Base-by-base conservation (phyloP, 2,888 invertebrate species). In the Stenurella melanura region DNA sequence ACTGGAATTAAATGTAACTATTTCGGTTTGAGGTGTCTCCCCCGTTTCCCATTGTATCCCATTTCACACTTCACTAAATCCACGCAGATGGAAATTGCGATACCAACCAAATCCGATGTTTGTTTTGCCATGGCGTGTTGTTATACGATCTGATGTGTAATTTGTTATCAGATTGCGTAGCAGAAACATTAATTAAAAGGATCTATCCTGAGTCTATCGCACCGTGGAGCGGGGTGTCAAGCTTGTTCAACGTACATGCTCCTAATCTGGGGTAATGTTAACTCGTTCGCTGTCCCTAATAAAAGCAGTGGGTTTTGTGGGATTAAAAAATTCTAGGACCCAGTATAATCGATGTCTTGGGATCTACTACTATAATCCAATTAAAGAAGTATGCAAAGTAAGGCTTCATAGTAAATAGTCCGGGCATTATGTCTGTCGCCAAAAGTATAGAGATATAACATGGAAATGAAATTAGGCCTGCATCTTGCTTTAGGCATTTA, bases 51-150 rank as follows among this genome's bases (percentile, higher is more conserved):
- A 17, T 74, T 70, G 73, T 77, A 73, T 73, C 77, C 79, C 63
- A 78, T 80, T 80, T 80, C 78, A 78, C 80, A 77, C 80, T 42
- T 78, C 78, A 75, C 78, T 78, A 78, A 76, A 74, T 78, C 74
- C 74, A 73, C 61, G 21, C 61, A 79, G 75, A 78, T 80, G 76
- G 74, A 75, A 73, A 70, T 78, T 56, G 75, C 73, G 63, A 72
- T 63, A 54, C 54, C 42, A 7, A 12, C 71, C 61, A 21, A 10
- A 60, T 58, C 54, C 21, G 2, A 50, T 50, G 71, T 63, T 72
- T 54, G 71, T 63, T 61, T 72, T 72, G 21, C 30, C 50, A 30
- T 58, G 71, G 17, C 60, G 71, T 54, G 63, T 63, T 30, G 63
- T 42, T 63, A 26, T 58, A 21, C 26, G 61, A 72, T 63, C 54